phyloP scores from a whole-genome alignment of 30 jellyfish, hydroid and myxozoan genomes.

The Turritopsis dohrnii region DNA sequence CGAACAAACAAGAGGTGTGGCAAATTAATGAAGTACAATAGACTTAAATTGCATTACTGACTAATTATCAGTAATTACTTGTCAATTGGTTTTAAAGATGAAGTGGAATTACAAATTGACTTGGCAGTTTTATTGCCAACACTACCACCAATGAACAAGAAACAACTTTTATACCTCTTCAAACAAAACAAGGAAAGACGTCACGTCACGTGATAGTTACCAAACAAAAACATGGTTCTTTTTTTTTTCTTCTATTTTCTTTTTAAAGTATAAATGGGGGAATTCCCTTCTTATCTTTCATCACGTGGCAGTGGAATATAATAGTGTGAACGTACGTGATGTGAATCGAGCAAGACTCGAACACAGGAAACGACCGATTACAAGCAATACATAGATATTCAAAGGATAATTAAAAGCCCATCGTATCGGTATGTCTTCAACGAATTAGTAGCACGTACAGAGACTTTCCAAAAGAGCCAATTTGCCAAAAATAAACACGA shows the following conservation, averaged over 20 bases:
- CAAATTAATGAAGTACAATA: background rate
- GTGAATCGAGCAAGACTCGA: background rate
- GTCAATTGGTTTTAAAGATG: background rate
- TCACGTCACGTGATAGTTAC: background rate
- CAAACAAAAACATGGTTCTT: too few species aligned
- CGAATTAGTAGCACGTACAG: background rate
- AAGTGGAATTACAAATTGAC: background rate
- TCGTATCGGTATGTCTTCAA: background rate
- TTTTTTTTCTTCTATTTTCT: too few species aligned
- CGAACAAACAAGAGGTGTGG: background rate
- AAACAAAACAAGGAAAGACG: background rate
- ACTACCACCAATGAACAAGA: background rate
- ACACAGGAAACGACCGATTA: background rate
- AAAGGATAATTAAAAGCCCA: background rate
- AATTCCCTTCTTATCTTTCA: too few species aligned
- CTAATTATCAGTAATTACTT: background rate
- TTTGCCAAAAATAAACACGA: background rate
- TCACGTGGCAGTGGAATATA: too few species aligned
- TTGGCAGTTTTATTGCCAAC: background rate
- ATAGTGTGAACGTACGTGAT: too few species aligned
- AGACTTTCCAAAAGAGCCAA: background rate
- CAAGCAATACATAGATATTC: background rate
- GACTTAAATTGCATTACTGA: background rate
- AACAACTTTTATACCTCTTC: background rate
- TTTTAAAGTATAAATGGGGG: too few species aligned